Evolutionary conservation across 2,113 vertebrate species (phyloP).

Genomic region (Muntiacus muntjak): DNA sequence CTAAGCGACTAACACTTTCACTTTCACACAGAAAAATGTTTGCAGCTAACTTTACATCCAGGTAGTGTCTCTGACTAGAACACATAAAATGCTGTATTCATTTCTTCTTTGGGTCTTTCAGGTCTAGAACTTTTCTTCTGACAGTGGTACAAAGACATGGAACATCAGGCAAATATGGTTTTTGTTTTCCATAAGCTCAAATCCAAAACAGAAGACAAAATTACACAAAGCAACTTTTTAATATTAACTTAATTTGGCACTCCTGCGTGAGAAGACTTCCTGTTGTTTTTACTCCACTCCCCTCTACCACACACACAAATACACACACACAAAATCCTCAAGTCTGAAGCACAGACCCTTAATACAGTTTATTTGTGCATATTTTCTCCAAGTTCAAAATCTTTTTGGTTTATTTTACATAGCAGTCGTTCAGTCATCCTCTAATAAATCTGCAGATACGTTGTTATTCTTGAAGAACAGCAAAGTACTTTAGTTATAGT

Average conservation of each 20-base stretch:
- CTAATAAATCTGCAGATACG: neutral
- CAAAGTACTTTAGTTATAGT: neutral
- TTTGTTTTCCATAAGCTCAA: neutral
- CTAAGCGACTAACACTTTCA: neutral
- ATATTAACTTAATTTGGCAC: neutral
- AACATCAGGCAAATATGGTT: neutral
- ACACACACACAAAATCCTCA: neutral
- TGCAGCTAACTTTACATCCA: neutral
- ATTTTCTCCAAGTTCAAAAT: neutral
- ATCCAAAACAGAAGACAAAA: constrained; percentile 42
- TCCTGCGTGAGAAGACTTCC: neutral
- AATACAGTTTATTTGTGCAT: neutral
- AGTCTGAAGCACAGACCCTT: neutral
- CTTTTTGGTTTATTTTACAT: neutral
- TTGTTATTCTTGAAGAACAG: neutral
- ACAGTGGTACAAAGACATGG: neutral
- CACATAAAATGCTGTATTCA: neutral
- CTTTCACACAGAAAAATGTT: neutral
- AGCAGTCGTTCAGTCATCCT: neutral
- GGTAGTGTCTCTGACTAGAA: neutral
- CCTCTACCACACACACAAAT: neutral
- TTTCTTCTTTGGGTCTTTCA: neutral
- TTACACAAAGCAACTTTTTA: neutral
- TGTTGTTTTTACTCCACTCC: neutral
- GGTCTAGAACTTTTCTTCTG: neutral